Percentiles rank a stretch among this genome's conserved stretches.
Evolutionary conservation across 2,113 vertebrate genomes (phyloP).

Genomic region (Myocastor coypus): DNA sequence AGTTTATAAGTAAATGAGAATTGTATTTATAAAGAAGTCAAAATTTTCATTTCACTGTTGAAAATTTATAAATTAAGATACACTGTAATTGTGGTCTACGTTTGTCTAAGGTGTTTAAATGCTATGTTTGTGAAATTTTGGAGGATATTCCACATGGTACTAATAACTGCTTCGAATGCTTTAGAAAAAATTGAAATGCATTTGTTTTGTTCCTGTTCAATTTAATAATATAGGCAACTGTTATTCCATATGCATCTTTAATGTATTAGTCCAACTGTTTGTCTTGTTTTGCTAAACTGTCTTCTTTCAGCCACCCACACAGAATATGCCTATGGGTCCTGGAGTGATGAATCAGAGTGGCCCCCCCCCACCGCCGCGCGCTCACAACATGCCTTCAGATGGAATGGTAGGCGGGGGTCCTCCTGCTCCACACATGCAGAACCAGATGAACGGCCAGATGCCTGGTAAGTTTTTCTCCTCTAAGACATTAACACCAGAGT

Average conservation of each 20-base stretch:
- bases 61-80: constrained; percentile 32
- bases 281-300: constrained; percentile 86
- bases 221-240: constrained; percentile 77
- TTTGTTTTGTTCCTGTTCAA: constrained; percentile 63
- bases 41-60: constrained; percentile 42
- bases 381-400: constrained; percentile 97
- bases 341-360: constrained; percentile 97
- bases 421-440: constrained; percentile 97
- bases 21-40: constrained; percentile 34
- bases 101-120: constrained; percentile 37
- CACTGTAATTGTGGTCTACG: background rate
- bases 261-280: constrained; percentile 83
- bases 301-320: constrained; percentile 95
- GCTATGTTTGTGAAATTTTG: constrained; percentile 61
- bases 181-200: constrained; percentile 7
- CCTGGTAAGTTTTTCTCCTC: constrained; percentile 93
- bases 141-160: constrained; percentile 10
- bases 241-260: constrained; percentile 77
- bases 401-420: constrained; percentile 96
- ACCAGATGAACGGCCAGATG: constrained; percentile 99
- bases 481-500: constrained; percentile 92
- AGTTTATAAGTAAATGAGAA: constrained; percentile 4
- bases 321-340: constrained; percentile 98
- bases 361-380: constrained; percentile 94
- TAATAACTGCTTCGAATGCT: constrained; percentile 35